A percentile compares a stretch with the other conserved stretches of the same genome.
These are phyloP conservation scores for Caenorhabditis sulstoni DNA, from an alignment of 2,888 invertebrate genomes.

Conservation along the genomic window DNA sequence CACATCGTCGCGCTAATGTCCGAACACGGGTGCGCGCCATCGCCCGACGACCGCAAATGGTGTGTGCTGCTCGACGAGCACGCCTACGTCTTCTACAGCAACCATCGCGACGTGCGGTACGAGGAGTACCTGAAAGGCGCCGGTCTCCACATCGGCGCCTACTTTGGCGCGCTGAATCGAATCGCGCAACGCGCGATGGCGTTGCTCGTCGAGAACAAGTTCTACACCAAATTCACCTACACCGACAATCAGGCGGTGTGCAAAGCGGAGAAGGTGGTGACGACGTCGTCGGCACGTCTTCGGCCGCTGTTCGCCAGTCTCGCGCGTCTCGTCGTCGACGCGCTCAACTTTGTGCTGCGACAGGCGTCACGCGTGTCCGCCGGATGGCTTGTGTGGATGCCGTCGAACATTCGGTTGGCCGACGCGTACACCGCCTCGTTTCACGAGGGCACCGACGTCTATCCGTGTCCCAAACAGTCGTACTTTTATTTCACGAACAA, in stretches of 20 bases:
- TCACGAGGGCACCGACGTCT: constrained; percentile 71
- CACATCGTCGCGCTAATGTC: constrained; percentile 71
- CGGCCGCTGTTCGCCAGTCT: constrained; percentile 44
- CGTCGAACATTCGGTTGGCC: constrained; percentile 51
- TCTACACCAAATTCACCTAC: constrained; percentile 73
- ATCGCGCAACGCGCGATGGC: constrained; percentile 79
- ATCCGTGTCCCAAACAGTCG: constrained; percentile 74
- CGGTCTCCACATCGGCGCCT: constrained; percentile 71
- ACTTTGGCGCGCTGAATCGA: constrained; percentile 77
- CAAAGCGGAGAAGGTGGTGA: constrained; percentile 59
- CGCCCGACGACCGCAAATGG: constrained; percentile 66
- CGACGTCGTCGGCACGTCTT: constrained; percentile 27
- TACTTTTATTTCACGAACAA: constrained; percentile 77
- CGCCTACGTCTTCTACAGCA: constrained; percentile 78
- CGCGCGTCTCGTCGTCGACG: constrained; percentile 45
- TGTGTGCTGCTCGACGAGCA: constrained; percentile 80
- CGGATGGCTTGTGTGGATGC: constrained; percentile 37
- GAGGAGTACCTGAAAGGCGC: constrained; percentile 62
- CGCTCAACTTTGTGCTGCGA: constrained; percentile 39
- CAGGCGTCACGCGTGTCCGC: constrained; percentile 41
- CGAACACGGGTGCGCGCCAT: constrained; percentile 70
- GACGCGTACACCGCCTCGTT: constrained; percentile 73
- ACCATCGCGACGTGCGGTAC: constrained; percentile 68
- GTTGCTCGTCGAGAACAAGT: constrained; percentile 74
- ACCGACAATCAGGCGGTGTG: constrained; percentile 78